Base-by-base conservation (phyloP, 2,888 invertebrate genomes). In the Adelognathus sp. region DNA sequence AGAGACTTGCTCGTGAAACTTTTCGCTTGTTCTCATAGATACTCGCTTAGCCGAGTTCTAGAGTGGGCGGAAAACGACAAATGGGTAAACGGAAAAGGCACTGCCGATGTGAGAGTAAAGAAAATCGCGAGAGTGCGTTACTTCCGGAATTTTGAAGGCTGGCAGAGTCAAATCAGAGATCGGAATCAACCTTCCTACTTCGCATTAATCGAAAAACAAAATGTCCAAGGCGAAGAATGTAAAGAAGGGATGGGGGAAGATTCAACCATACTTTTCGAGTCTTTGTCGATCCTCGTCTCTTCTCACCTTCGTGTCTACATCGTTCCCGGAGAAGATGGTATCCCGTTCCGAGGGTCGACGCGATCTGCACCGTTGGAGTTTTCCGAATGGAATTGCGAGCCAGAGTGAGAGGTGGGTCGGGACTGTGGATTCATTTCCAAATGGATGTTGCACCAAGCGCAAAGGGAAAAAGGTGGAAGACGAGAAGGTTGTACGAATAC, bases 1-100 rank as follows among this genome's bases (percentile, higher is more conserved):
- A 50, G 41, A 74, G 36, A 73, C 44, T 66, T 31, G 21, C 33
- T 52, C 66, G 56, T 66, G 21, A 60, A 75, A 67, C 29, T 67
- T 75, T 75, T 39, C 60, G 41, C 67, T 52, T 75, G 74, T 67
- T n/a, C 74, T 75, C 67, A 58, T 70, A 60, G 60, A 27, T 58
- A 58, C 50, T 50, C 70, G 70, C 46, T 60, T 58, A 58, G 61
- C 36, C 67, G 52, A 67, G 52, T 24, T n/a, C n/a, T n/a, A 39
- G 44, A 52, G 29, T 2, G 9, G 24, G 14, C 11, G 16, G 27
- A 16, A 16, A 46, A 14, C 21, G 14, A 18, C 14, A 7, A 46
- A 46, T 9, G 44, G 16, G 29, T 21, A 6, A 24, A 27, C 27
- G 50, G 61, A 46, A 46, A 33, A 54, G 11, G 24, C 18, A 11